A percentile compares a stretch with the other conserved stretches of the same genome.
These are phyloP conservation scores for Aleiodes testaceus DNA, from an alignment of 2,888 invertebrate species.

Conservation along the genomic window DNA sequence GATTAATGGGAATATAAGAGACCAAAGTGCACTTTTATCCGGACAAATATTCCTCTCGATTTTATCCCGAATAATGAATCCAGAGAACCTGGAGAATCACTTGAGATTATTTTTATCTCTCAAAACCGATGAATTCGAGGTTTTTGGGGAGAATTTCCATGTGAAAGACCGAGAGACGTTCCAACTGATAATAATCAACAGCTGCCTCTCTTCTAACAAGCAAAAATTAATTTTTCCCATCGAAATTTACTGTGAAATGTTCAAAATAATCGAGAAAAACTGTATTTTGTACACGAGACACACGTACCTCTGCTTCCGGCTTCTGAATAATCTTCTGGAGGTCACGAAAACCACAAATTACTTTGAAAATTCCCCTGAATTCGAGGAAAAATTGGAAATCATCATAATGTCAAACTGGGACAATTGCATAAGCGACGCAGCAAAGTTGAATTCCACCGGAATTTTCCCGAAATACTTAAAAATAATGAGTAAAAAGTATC, in stretches of 20 bases:
- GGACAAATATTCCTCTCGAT: conserved; percentile 61
- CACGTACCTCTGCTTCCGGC: conserved; percentile 75
- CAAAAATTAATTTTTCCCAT: conserved; percentile 41
- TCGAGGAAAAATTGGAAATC: conserved; percentile 73
- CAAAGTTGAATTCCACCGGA: conserved; percentile 74
- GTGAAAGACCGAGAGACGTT: conserved; percentile 57
- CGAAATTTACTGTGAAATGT: conserved; percentile 65
- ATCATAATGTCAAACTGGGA: conserved; percentile 79
- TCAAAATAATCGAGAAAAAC: conserved; percentile 68
- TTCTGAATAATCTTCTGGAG: conserved; percentile 72
- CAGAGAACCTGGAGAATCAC: conserved; percentile 42
- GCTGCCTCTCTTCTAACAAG: conserved; percentile 60
- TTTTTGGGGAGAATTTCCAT: conserved; percentile 49
- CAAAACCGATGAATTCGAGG: conserved; percentile 46
- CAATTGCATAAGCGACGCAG: conserved; percentile 76
- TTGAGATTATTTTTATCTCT: conserved; percentile 52
- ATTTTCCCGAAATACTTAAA: conserved; percentile 73
- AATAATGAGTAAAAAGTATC: conserved; percentile 62
- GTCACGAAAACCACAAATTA: conserved; percentile 71
- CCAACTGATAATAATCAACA: conserved; percentile 59
- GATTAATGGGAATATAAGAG: conserved; percentile 56
- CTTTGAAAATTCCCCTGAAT: conserved; percentile 65
- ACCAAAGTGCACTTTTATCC: conserved; percentile 59
- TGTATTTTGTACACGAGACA: conserved; percentile 75
- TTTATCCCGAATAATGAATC: conserved; percentile 41